Percentiles rank a stretch among this genome's conserved stretches.
These are phyloP conservation scores for Pseudorhiza aurosa DNA, from an alignment of 30 jellyfish, hydroid and myxozoan genomes.

Conservation along the genomic window DNA sequence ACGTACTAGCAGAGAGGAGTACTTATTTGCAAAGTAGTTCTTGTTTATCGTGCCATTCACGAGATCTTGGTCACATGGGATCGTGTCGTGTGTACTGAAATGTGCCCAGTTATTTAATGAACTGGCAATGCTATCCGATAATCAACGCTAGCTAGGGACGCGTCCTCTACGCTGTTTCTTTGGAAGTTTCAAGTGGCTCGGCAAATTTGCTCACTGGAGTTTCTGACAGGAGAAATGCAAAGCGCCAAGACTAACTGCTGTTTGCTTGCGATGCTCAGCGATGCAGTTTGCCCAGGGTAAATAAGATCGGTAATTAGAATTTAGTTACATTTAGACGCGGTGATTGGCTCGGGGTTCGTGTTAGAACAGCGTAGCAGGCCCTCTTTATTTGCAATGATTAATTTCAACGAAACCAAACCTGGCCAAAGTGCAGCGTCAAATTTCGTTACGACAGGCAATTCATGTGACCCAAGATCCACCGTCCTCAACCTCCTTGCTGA, in stretches of 20 bases:
- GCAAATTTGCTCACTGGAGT: slow-evolving; percentile 18
- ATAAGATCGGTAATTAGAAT: slow-evolving; percentile 12
- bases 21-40: neutral
- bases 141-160: slow-evolving; percentile 44
- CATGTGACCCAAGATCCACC: neutral
- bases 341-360: neutral
- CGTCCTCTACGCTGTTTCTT: slow-evolving; percentile 43
- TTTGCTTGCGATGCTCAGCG: slow-evolving; percentile 19
- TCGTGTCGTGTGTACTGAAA: slow-evolving; percentile 5
- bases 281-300: slow-evolving; percentile 23
- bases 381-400: neutral
- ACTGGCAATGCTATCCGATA: slow-evolving; percentile 26
- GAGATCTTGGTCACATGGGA: neutral
- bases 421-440: neutral
- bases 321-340: neutral
- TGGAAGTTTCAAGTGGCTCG: slow-evolving; percentile 21
- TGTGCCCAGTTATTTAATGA: slow-evolving; percentile 32
- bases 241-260: slow-evolving; percentile 25
- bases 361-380: neutral
- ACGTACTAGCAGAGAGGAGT: neutral
- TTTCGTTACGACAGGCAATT: neutral
- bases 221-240: slow-evolving; percentile 55
- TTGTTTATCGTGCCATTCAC: neutral
- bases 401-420: slow-evolving; percentile 8
- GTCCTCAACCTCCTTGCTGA: too few relatives aligned